Evolutionary conservation across 1,140 invertebrate genomes (phyloP).

Genomic region (Sinella curviseta): DNA sequence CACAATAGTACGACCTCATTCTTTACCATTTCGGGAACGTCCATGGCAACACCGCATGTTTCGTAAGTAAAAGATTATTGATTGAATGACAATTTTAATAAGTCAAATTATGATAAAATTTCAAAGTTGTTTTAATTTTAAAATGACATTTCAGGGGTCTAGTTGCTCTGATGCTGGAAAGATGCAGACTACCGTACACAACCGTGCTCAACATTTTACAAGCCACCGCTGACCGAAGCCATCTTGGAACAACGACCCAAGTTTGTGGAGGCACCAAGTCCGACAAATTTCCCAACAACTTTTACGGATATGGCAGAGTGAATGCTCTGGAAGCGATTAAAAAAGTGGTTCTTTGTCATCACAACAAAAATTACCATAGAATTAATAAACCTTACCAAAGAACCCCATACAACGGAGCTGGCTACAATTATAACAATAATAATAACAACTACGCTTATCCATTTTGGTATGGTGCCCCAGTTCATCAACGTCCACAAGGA

Average conservation of each 20-base stretch:
- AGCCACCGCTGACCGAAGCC: not conserved
- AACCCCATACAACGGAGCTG: too few relatives aligned
- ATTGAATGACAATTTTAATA: too few relatives aligned
- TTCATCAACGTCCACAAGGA: too few relatives aligned
- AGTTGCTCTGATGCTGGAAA: not conserved
- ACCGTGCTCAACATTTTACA: not conserved
- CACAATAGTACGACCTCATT: not conserved
- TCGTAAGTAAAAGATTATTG: not conserved
- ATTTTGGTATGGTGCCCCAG: too few relatives aligned
- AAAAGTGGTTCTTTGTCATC: not conserved
- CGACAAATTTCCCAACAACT: constrained; percentile 8
- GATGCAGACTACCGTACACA: not conserved
- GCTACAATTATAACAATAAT: too few relatives aligned
- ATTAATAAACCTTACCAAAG: too few relatives aligned
- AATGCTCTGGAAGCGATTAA: not conserved
- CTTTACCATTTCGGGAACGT: not conserved
- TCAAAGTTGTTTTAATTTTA: too few relatives aligned
- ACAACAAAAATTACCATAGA: too few relatives aligned
- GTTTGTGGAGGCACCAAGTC: not conserved
- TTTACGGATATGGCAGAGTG: not conserved
- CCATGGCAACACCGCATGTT: not conserved
- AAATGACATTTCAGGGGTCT: not conserved
- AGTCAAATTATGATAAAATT: too few relatives aligned
- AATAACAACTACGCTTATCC: too few relatives aligned
- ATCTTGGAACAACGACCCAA: not conserved